Base-by-base conservation (phyloP, 2,888 invertebrate genomes). In the Chalcis sispes region DNA sequence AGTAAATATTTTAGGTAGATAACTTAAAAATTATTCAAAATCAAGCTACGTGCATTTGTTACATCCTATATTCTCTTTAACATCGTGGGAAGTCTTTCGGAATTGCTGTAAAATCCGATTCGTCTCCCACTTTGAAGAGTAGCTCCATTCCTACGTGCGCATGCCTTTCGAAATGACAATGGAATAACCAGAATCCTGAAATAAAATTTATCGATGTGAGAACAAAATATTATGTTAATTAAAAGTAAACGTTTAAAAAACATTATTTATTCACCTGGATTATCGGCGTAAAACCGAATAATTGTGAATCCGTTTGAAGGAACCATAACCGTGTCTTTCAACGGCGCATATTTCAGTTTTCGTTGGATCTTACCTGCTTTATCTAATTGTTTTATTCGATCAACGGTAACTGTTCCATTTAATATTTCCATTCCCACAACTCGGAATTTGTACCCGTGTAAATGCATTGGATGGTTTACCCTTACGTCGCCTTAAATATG, bases 101-200 rank as follows among this genome's bases (percentile, higher is more conserved):
- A 4, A 94, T 89, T 0, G 93, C 93, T 0, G 91, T 88, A 92
- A 97, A 94, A 77, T 96, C 92, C 69, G 91, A 89, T 82, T 94
- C 91, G 50, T 96, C 94, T 0, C 97, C 97, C 0, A 97, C 94
- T 89, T 96, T 95, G 73, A 97, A 92, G 0, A 97, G 91, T 50
- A 96, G 85, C 0, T 95, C 94, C 97, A 97, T 97, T 8, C 97
- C 97, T 10, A 96, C 91, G 90, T 96, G 96, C 0, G 95, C 94
- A 85, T 97, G 97, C 84, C 96, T 96, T 83, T 96, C 96, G 69
- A 97, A 94, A 88, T 97, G 97, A 85, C 97, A 97, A 85, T 97
- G 97, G 89, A 97, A 95, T 2, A 97, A 88, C 96, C 96, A 97
- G 83, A 94, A 96, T 13, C 95, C 93, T 93, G 85, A 8, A 48